Evolutionary conservation across 1,140 invertebrate species (phyloP).

Genomic region (Microplitis demolitor): DNA sequence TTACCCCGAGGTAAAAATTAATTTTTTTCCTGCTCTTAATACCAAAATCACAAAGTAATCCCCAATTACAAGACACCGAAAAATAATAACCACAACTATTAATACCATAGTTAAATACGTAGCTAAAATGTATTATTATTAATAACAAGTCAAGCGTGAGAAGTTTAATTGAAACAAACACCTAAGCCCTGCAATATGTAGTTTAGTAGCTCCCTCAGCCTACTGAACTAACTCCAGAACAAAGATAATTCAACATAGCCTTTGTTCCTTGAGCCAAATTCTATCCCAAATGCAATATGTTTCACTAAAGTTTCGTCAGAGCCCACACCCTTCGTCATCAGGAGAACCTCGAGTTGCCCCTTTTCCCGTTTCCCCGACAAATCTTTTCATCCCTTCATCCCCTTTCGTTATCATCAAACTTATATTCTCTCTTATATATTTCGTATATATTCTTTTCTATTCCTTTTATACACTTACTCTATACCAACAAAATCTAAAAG

Average conservation of each 20-base stretch:
- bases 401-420: no score
- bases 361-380: no score
- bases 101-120: neutral
- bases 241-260: constrained; percentile 1
- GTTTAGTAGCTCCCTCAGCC: neutral
- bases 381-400: no score
- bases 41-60: no score
- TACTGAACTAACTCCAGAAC: neutral
- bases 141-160: neutral
- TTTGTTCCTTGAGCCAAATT: constrained; percentile 7
- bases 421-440: no score
- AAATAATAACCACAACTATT: no score
- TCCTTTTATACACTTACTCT: neutral
- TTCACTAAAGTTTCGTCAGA: neutral
- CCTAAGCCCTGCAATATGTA: constrained; percentile 8
- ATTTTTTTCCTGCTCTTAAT: no score
- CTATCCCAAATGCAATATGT: constrained; percentile 10
- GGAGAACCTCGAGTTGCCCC: no score
- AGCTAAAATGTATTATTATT: neutral
- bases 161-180: constrained; percentile 17
- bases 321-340: no score
- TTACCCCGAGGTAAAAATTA: no score
- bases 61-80: no score
- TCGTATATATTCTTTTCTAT: no score
- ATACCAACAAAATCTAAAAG: neutral